A percentile compares a stretch with the other conserved stretches of the same genome.
Conservation (phyloP, 2,888 invertebrate genomes). For the Andrena praecox region DNA sequence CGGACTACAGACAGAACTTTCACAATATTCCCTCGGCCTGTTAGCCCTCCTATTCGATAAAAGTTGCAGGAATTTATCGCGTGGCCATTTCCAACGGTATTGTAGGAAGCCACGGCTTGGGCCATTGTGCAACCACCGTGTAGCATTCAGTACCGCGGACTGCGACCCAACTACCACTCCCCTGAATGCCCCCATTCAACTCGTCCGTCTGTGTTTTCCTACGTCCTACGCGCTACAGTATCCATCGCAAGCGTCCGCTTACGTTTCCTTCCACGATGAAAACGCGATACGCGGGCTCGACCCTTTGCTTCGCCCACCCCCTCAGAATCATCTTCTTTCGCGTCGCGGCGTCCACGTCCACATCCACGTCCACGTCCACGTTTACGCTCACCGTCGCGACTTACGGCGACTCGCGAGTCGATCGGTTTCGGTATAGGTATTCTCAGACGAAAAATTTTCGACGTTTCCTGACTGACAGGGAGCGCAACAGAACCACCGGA, state of each 20-base stretch:
- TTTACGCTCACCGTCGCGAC: too few relatives aligned
- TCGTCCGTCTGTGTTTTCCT: constrained; percentile 66
- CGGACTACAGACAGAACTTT: constrained; percentile 66
- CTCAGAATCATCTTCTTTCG: neutral
- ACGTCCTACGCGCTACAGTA: constrained; percentile 27
- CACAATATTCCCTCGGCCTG: constrained; percentile 76
- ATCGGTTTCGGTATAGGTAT: neutral
- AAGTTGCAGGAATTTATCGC: constrained; percentile 81
- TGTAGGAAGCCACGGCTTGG: constrained; percentile 71
- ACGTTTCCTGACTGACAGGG: too few relatives aligned
- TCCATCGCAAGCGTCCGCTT: constrained; percentile 38
- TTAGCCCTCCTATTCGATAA: constrained; percentile 77
- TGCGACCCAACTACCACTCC: constrained; percentile 37
- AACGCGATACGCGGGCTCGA: neutral
- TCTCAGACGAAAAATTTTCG: neutral
- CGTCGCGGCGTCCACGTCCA: neutral
- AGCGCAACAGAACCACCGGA: neutral
- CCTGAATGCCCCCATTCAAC: constrained; percentile 69
- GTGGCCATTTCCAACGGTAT: constrained; percentile 75
- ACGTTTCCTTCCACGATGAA: constrained; percentile 24
- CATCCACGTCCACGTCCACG: neutral
- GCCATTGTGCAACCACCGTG: constrained; percentile 71
- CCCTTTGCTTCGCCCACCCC: neutral
- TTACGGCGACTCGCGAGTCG: neutral
- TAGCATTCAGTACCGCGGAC: constrained; percentile 62